Base-by-base conservation (phyloP, 2,113 vertebrate genomes). In the Aramus guarauna region DNA sequence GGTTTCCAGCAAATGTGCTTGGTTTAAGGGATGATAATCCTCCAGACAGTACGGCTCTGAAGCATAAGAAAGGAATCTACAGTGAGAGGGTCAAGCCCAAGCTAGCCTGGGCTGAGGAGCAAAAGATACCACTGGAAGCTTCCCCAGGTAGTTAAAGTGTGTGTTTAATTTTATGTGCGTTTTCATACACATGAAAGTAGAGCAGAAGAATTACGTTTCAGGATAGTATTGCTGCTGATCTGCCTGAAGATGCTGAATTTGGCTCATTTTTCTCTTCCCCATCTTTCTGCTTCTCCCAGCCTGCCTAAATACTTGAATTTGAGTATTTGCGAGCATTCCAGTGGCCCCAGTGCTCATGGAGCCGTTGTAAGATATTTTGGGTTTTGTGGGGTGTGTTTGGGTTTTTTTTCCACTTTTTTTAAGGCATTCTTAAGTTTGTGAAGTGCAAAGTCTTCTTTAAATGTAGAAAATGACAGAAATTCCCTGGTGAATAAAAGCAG, bases 51-150 rank as follows among this genome's bases (percentile, higher is more conserved):
- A 79, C 95, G 16, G 80, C 97, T 90, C 76, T 97, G 71, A 96
- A 94, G 75, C 98, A 98, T 62, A 68, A 94, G 36, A 98, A 98
- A 86, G 97, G 98, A 4, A 97, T 97, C 96, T 99, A 98, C 91
- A 98, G 98, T 56, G 99, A 98, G 97, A 98, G 96, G 58, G 48
- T 74, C 1, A 18, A 48, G 10, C 58, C 90, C 5, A 94, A 67
- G 39, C 32, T 88, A 12, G 71, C 94, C 21, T 98, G 94, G 95
- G 39, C 85, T 58, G 43, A 94, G 85, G 73, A 73, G 11, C 36
- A 91, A 48, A 37, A 47, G 7, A 9, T 16, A 12, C 48, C 68
- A 2, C 58, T 14, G 30, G 73, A 82, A 47, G 47, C 27, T 18
- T 27, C 41, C n/a, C 4, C 96, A 97, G 97, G 98, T 98, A 95